These are phyloP conservation scores for Rachycentron canadum DNA, from an alignment of 2,797 vertebrate species.

Conservation along the genomic window DNA sequence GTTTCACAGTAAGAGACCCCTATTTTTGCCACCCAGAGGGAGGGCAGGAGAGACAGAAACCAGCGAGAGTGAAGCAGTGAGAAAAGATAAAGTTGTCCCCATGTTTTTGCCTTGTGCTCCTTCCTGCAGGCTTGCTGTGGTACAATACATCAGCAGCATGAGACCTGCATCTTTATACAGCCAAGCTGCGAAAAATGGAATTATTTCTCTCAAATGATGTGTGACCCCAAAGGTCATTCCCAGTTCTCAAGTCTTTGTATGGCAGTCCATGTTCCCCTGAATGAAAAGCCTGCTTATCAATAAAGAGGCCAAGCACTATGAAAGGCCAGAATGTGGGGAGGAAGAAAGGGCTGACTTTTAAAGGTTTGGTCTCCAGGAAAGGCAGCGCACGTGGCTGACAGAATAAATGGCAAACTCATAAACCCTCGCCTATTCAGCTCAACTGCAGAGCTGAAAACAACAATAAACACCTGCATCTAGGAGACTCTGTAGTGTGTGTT, in stretches of 20 bases:
- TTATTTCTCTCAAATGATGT: conserved; percentile 74
- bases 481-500: not conserved
- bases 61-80: conserved; percentile 4
- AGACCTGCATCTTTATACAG: conserved; percentile 62
- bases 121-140: conserved; percentile 27
- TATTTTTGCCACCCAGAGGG: conserved; percentile 61
- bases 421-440: conserved; percentile 33
- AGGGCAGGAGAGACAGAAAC: conserved; percentile 51
- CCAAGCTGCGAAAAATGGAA: conserved; percentile 56
- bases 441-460: conserved; percentile 40
- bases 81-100: conserved; percentile 57
- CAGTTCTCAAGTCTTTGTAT: conserved; percentile 75
- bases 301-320: conserved; percentile 67
- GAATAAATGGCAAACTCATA: conserved; percentile 67
- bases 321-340: conserved; percentile 62
- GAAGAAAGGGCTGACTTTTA: conserved; percentile 71
- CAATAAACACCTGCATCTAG: conserved; percentile 30
- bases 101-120: conserved; percentile 32
- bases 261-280: conserved; percentile 64
- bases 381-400: conserved; percentile 29
- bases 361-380: conserved; percentile 61
- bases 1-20: conserved; percentile 71
- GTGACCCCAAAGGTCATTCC: conserved; percentile 69
- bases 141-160: conserved; percentile 45
- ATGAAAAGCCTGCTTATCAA: conserved; percentile 79